Evolutionary conservation across 2,797 vertebrate genomes (phyloP), one percentile per base, ranked within the genome.

Genomic region (Lateolabrax maculatus): DNA sequence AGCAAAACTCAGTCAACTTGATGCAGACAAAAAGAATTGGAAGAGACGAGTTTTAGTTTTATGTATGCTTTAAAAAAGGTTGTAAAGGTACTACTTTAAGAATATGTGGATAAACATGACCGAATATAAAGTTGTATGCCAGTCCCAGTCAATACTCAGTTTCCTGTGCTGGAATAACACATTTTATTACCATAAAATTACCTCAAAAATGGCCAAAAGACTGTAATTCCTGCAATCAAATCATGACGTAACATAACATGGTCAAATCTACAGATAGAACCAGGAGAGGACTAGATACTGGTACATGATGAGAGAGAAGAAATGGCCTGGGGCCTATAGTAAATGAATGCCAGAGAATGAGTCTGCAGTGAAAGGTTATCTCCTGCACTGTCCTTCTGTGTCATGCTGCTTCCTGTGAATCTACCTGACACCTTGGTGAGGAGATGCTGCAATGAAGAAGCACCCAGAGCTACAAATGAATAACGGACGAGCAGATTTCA

Each of bases 351-450:
- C 48, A 76, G 41, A 34, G 58, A 83, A 64, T 13, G 53, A 79
- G 80, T 61, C 71, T 81, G 84, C 88, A 87, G 77, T 56, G 66
- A 89, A 90, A 89, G 83, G 84, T 89, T 86, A 91, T 88, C 77
- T 90, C 78, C 85, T 63, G 53, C 72, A 85, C 84, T 80, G 87
- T 92, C 75, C 86, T 91, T 84, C 80, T 85, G 67, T 80, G 46
- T 83, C 78, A 80, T 27, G 63, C 83, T 71, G 74, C 69, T 71
- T 87, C 69, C 73, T 84, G 76, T 55, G 64, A 79, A 56, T 81
- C 71, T 76, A 80, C 81, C 72, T 63, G 81, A 88, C 86, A 88
- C 73, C 67, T 89, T 15, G 49, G 69, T 52, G 81, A 82, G 75
- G 72, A 84, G 46, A 80, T 4, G 51, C 79, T 61, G 71, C 67